A percentile compares a stretch with the other conserved stretches of the same genome.
phyloP scores from a whole-genome alignment of 2,888 invertebrate genomes.

The Drosophila lutescens region DNA sequence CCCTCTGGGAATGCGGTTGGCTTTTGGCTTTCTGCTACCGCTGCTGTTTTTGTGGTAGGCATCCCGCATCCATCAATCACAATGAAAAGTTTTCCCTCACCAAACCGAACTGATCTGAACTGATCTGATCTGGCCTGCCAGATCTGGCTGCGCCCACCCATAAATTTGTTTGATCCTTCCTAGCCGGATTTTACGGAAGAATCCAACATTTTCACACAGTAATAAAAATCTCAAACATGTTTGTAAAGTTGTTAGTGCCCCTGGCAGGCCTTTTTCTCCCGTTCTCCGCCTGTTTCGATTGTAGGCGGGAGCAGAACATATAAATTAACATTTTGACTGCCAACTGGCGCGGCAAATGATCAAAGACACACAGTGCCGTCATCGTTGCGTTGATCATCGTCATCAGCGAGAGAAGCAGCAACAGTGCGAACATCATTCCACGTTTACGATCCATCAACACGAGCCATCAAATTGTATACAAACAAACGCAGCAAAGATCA shows the following conservation, averaged over 20 bases:
- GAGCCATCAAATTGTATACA: slow-evolving; percentile 84
- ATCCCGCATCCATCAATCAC: slow-evolving; percentile 73
- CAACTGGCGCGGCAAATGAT: slow-evolving; percentile 80
- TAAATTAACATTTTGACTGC: slow-evolving; percentile 82
- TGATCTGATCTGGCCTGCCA: slow-evolving; percentile 38
- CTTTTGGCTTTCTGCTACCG: slow-evolving; percentile 35
- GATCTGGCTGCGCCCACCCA: slow-evolving; percentile 67
- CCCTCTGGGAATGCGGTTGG: slow-evolving; percentile 35
- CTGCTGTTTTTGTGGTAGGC: slow-evolving; percentile 58
- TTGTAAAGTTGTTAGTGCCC: slow-evolving; percentile 78
- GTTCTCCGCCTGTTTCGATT: slow-evolving; percentile 20
- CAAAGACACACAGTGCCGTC: slow-evolving; percentile 78
- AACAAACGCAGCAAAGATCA: slow-evolving; percentile 83
- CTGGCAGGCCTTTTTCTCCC: slow-evolving; percentile 7
- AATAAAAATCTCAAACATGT: slow-evolving; percentile 81
- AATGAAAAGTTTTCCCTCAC: slow-evolving; percentile 50
- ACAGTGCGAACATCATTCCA: slow-evolving; percentile 75
- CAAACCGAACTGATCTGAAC: neutral
- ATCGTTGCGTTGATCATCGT: slow-evolving; percentile 74
- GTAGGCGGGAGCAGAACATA: slow-evolving; percentile 69
- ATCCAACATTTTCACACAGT: slow-evolving; percentile 74
- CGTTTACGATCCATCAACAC: slow-evolving; percentile 84
- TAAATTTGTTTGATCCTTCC: slow-evolving; percentile 78
- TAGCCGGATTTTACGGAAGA: slow-evolving; percentile 61
- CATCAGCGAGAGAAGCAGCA: slow-evolving; percentile 42